Base-by-base conservation (phyloP, 2,113 vertebrate species). In the Bucco capensis region DNA sequence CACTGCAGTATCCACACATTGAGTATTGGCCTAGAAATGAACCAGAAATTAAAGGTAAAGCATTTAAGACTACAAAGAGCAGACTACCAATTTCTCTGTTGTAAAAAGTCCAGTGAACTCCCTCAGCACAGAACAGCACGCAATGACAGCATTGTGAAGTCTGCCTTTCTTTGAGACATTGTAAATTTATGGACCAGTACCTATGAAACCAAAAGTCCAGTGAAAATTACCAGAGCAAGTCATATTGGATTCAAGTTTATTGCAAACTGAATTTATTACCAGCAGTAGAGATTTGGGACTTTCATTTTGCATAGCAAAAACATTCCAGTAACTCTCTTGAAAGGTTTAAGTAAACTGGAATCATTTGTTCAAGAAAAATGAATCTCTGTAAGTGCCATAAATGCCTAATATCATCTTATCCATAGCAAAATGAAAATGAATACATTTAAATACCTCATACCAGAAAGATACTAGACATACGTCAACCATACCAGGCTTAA, bases 381-480 rank as follows among this genome's bases (percentile, higher is more conserved):
- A 0, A 28, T 35, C 16, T 61, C 61, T 69, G 0, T 28, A 54
- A 70, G 12, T 56, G 51, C 24, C 58, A 74, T 37, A 80, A 83
- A 66, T 66, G 49, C 6, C 49, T 69, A 2, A 1, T 88, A 46
- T 38, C 51, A 50, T 65, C 16, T 75, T 71, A 86, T 21, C 33
- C 57, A 37, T 37, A 78, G 49, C 28, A 83, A 91, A 88, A 87
- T 62, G 38, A 47, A 87, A 72, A 83, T 82, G 27, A 91, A 83
- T 65, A 62, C 18, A 91, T 92, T 85, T 53, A 86, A 94, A 93
- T 71, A 81, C 33, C 60, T 83, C 74, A 91, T 78, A 81, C 28
- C 33, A 91, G 50, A 71, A 88, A 88, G 27, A 83, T 31, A 75
- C 30, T 86, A 71, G 61, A 72, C 73, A 84, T 86, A 95, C 72